phyloP scores from a whole-genome alignment of 2,888 invertebrate genomes.

The Trissonchulus sp. region DNA sequence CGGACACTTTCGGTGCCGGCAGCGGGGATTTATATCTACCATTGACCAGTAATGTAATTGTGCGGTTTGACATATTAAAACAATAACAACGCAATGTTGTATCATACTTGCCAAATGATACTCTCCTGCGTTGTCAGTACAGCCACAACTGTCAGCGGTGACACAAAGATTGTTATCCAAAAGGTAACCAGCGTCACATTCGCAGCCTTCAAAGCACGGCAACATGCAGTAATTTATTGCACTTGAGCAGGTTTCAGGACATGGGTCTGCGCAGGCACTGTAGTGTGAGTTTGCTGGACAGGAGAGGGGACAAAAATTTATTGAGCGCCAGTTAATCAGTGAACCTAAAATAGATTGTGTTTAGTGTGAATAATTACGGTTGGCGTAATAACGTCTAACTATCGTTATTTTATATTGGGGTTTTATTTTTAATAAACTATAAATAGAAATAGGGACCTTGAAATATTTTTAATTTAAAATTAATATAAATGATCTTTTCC shows the following conservation, averaged over 20 bases:
- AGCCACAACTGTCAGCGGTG: slow-evolving; percentile 37
- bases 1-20: too few species aligned
- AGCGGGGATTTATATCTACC: too few species aligned
- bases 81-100: too few species aligned
- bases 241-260: slow-evolving; percentile 42
- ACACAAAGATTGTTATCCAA: slow-evolving; percentile 39
- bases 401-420: too few species aligned
- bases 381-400: too few species aligned
- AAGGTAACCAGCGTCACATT: slow-evolving; percentile 47
- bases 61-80: too few species aligned
- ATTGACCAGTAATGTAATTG: too few species aligned
- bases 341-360: background rate
- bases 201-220: slow-evolving; percentile 46
- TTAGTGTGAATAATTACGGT: too few species aligned
- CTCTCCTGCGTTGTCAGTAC: background rate
- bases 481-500: too few species aligned
- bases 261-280: slow-evolving; percentile 38
- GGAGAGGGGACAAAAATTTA: slow-evolving; percentile 37
- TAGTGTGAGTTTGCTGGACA: slow-evolving; percentile 39
- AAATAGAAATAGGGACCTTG: too few species aligned
- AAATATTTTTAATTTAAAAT: too few species aligned
- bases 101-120: background rate
- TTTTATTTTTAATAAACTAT: too few species aligned
- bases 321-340: slow-evolving; percentile 30
- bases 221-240: slow-evolving; percentile 25